Conservation (phyloP, 1,140 invertebrate species). For the Sitodiplosis mosellana region DNA sequence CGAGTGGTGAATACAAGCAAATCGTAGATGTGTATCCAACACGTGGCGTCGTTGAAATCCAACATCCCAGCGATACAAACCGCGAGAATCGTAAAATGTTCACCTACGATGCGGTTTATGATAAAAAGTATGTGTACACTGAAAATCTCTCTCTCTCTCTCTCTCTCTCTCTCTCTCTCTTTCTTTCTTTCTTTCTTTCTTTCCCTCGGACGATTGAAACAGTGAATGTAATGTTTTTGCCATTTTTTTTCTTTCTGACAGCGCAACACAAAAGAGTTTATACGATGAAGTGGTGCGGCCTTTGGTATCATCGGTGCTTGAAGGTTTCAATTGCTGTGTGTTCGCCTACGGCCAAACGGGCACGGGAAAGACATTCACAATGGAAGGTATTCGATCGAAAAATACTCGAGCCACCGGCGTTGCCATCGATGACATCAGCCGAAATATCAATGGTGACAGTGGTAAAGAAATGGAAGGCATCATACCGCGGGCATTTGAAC, state of each 20-base stretch:
- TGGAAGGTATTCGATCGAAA: constrained; percentile 51
- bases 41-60: constrained; percentile 45
- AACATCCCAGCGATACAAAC: constrained; percentile 32
- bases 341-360: constrained; percentile 95
- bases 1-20: constrained; percentile 42
- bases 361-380: constrained; percentile 86
- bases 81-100: constrained; percentile 51
- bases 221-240: constrained; percentile 2
- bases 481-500: constrained; percentile 88
- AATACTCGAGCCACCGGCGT: too few species aligned
- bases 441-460: constrained; percentile 9
- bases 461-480: constrained; percentile 56
- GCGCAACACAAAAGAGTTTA: constrained; percentile 74
- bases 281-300: constrained; percentile 87
- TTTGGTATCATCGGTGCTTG: constrained; percentile 86
- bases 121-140: constrained; percentile 35
- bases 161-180: not conserved
- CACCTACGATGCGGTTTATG: constrained; percentile 89
- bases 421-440: too few species aligned
- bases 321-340: constrained; percentile 91
- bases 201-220: not conserved
- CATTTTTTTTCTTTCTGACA: constrained; percentile 17
- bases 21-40: constrained; percentile 46
- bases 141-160: not conserved
- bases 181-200: not conserved